A percentile compares a stretch with the other conserved stretches of the same genome.
Evolutionary conservation across 1,140 invertebrate species (phyloP).

Genomic region (Polypedilum pembai): DNA sequence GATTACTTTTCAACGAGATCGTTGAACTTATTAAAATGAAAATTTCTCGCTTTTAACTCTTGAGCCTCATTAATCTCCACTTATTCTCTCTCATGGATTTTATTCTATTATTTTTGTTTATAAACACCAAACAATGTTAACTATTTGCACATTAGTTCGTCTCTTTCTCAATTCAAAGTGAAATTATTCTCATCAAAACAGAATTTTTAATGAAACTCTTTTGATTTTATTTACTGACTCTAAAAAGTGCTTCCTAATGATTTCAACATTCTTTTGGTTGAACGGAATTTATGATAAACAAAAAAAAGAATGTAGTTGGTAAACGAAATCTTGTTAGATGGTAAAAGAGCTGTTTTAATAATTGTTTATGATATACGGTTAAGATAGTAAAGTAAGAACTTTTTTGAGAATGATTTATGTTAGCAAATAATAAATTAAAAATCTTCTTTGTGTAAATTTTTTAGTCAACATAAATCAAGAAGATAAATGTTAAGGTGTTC

Average conservation of each 20-base stretch:
- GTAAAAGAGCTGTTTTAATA: constrained; percentile 11
- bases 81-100: too few relatives aligned
- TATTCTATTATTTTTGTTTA: too few relatives aligned
- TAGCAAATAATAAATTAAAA: too few relatives aligned
- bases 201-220: constrained; percentile 19
- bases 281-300: not conserved
- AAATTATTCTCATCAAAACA: constrained; percentile 10
- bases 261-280: not conserved
- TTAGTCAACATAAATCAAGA: too few relatives aligned
- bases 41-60: too few relatives aligned
- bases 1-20: not conserved
- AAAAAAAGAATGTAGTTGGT: not conserved
- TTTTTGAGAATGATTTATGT: too few relatives aligned
- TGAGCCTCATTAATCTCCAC: too few relatives aligned
- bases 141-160: constrained; percentile 2
- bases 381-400: too few relatives aligned
- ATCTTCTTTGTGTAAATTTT: too few relatives aligned
- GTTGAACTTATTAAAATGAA: constrained; percentile 1
- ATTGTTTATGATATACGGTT: not conserved
- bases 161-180: not conserved
- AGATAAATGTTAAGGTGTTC: too few relatives aligned
- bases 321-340: not conserved
- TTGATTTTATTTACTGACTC: not conserved
- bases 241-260: not conserved
- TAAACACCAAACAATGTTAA: not conserved